A percentile compares a stretch with the other conserved stretches of the same genome.
Conservation (phyloP, 2,797 vertebrate genomes). For the Leptodactylus fallax region DNA sequence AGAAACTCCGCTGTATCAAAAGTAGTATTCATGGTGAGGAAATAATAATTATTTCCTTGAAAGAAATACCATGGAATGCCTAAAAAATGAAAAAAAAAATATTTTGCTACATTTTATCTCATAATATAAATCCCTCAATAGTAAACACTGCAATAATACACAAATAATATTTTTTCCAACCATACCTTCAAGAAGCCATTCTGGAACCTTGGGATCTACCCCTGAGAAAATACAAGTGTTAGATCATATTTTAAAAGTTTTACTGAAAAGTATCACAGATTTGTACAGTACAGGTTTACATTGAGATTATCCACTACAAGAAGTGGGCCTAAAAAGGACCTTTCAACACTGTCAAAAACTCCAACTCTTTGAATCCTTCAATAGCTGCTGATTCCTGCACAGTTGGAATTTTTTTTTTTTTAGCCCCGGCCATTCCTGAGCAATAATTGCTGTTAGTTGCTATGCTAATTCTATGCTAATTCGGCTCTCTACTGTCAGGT, state of each 20-base stretch:
- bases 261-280: too few relatives aligned
- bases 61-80: slow-evolving; percentile 86
- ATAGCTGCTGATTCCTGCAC: not conserved
- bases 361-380: too few relatives aligned
- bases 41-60: slow-evolving; percentile 86
- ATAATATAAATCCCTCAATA: not conserved
- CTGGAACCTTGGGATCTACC: slow-evolving; percentile 72
- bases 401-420: too few relatives aligned
- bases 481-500: too few relatives aligned
- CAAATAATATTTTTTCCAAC: not conserved
- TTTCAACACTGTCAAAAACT: too few relatives aligned
- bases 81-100: slow-evolving; percentile 61
- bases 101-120: not conserved
- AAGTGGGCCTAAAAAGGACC: too few relatives aligned
- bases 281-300: too few relatives aligned
- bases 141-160: not conserved
- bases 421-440: too few relatives aligned
- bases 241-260: too few relatives aligned
- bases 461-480: too few relatives aligned
- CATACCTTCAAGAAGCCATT: slow-evolving; percentile 76
- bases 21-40: slow-evolving; percentile 76
- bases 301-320: too few relatives aligned
- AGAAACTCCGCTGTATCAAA: slow-evolving; percentile 84
- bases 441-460: too few relatives aligned
- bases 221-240: slow-evolving; percentile 67